Evolutionary conservation across 2,888 invertebrate species (phyloP).

Genomic region (Myopa tessellatipennis): DNA sequence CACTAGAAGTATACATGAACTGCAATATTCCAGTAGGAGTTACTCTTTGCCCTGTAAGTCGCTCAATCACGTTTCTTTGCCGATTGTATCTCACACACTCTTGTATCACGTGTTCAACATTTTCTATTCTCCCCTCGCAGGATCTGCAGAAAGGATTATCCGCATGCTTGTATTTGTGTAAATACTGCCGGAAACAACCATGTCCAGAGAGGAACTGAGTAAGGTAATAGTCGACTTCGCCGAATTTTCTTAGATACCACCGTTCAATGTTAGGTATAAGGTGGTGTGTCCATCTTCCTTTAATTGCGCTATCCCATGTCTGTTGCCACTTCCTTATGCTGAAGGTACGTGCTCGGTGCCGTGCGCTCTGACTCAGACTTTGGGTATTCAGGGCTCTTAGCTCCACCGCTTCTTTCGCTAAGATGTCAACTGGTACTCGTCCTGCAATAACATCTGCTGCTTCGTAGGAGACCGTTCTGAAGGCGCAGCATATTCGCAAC

Average conservation of each 20-base stretch:
- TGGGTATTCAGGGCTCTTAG: background rate
- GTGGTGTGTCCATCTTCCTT: background rate
- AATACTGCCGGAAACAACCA: constrained; percentile 8
- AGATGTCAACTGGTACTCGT: constrained; percentile 7
- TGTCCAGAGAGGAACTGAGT: constrained; percentile 15
- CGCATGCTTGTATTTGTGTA: background rate
- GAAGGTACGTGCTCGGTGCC: background rate
- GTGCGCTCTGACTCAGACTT: background rate
- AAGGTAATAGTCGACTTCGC: background rate
- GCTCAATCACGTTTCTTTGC: too few species aligned
- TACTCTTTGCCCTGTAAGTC: too few species aligned
- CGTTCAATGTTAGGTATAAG: background rate
- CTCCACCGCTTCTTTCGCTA: constrained; percentile 3
- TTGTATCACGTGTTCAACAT: too few species aligned
- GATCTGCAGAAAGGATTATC: too few species aligned
- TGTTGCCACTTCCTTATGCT: background rate
- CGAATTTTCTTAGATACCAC: background rate
- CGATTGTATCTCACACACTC: too few species aligned
- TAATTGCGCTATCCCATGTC: background rate
- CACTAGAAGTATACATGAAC: too few species aligned
- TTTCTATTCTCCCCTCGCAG: too few species aligned
- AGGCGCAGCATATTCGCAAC: constrained; percentile 1
- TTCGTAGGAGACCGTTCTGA: constrained; percentile 11
- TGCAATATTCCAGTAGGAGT: too few species aligned
- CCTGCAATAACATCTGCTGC: constrained; percentile 14